These are phyloP conservation scores for Hypotaenidia okinawae DNA, from an alignment of 2,797 vertebrate species.

Conservation along the genomic window DNA sequence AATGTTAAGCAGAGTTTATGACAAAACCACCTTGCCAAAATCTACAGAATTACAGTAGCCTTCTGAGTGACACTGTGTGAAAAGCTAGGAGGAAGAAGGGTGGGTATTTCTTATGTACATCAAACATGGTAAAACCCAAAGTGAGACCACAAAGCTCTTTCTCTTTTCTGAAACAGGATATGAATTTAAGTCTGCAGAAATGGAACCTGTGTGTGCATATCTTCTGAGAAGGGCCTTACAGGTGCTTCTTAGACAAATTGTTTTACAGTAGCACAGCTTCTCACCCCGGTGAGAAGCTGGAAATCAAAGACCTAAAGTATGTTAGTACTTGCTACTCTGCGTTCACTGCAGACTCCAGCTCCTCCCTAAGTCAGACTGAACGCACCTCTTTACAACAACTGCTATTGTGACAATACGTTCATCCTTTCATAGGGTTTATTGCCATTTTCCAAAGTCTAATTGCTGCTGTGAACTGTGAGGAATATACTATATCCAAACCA, in stretches of 20 bases:
- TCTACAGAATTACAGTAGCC: not conserved
- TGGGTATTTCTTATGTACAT: constrained; percentile 20
- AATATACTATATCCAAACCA: not conserved
- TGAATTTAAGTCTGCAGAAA: not conserved
- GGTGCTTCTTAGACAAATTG: not conserved
- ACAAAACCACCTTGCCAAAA: not conserved
- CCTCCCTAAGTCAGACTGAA: not conserved
- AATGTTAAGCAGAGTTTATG: not conserved
- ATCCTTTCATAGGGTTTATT: not conserved
- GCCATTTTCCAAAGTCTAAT: not conserved
- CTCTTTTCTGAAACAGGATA: constrained; percentile 1
- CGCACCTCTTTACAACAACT: not conserved
- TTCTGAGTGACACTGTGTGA: not conserved
- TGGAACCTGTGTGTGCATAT: not conserved
- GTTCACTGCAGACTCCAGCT: not conserved
- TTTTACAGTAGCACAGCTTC: not conserved
- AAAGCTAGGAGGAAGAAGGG: not conserved
- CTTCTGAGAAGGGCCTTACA: not conserved
- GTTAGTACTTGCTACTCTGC: not conserved
- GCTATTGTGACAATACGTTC: not conserved
- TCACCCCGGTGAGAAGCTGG: not conserved
- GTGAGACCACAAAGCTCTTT: not conserved
- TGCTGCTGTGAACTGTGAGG: not conserved
- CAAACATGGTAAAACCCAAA: constrained; percentile 37
- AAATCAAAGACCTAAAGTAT: not conserved